Evolutionary conservation across 1,140 invertebrate species (phyloP).

Genomic region (Hycleus cichorii): DNA sequence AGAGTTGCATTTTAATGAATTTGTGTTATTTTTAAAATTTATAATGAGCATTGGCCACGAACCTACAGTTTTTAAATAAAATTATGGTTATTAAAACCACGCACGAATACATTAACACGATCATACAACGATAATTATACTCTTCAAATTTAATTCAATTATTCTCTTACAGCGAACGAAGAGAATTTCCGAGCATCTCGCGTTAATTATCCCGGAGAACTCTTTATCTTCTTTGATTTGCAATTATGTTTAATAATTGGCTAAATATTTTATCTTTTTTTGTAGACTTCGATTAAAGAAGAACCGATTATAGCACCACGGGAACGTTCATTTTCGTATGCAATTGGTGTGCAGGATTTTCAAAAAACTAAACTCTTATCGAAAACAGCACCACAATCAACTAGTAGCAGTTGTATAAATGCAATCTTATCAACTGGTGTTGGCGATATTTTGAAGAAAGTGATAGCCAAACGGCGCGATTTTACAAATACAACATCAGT

Average conservation of each 20-base stretch:
- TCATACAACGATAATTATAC: background rate
- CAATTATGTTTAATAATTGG: no score
- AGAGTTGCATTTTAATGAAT: no score
- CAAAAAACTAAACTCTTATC: conserved; percentile 26
- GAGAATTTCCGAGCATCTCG: background rate
- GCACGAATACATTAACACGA: conserved; percentile 10
- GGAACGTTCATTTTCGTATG: conserved; percentile 28
- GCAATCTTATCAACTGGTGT: conserved; percentile 35
- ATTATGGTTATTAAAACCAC: conserved; percentile 5
- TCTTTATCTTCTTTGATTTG: no score
- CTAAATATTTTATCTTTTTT: background rate
- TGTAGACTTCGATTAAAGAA: conserved; percentile 25
- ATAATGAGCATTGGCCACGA: conserved; percentile 1
- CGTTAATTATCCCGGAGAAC: no score
- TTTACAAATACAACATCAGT: background rate
- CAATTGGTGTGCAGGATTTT: conserved; percentile 24
- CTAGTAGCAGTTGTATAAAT: conserved; percentile 38
- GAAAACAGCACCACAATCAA: conserved; percentile 28
- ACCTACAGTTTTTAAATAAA: conserved; percentile 9
- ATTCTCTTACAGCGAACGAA: background rate
- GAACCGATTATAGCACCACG: conserved; percentile 18
- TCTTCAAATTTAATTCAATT: conserved; percentile 1
- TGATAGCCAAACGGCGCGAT: conserved; percentile 35
- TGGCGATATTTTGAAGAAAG: conserved; percentile 37
- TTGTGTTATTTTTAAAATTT: background rate